A percentile compares a stretch with the other conserved stretches of the same genome.
Conservation (phyloP, 2,797 vertebrate species). For the Sciurus carolinensis region DNA sequence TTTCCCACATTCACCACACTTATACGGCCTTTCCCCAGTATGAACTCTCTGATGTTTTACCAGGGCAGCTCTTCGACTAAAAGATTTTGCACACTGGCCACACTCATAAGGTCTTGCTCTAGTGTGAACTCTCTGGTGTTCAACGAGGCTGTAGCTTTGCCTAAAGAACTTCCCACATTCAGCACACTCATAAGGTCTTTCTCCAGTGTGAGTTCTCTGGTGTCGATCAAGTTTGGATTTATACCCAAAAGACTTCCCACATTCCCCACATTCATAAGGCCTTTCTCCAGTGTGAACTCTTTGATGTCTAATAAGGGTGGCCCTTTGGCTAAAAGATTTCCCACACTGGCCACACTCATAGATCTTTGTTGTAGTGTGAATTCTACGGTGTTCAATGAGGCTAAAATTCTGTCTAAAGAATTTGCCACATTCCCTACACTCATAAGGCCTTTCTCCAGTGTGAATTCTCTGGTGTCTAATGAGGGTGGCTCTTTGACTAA, state of each 20-base stretch:
- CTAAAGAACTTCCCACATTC: slow-evolving; percentile 72
- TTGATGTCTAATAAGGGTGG: slow-evolving; percentile 62
- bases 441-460: slow-evolving; percentile 56
- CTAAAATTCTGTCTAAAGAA: slow-evolving; percentile 47
- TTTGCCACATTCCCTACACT: slow-evolving; percentile 35
- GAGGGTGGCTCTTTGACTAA: slow-evolving; percentile 62
- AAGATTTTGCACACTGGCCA: slow-evolving; percentile 57
- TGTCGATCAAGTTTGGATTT: slow-evolving; percentile 57
- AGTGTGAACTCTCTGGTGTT: slow-evolving; percentile 65
- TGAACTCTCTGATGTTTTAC: slow-evolving; percentile 74
- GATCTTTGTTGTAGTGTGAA: slow-evolving; percentile 46
- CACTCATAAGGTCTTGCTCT: slow-evolving; percentile 54
- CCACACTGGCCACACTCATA: slow-evolving; percentile 63
- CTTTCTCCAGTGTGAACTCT: slow-evolving; percentile 62
- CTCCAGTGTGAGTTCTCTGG: slow-evolving; percentile 54
- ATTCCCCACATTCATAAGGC: slow-evolving; percentile 31
- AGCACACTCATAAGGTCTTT: slow-evolving; percentile 66
- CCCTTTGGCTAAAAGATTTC: slow-evolving; percentile 67
- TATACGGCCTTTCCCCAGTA: slow-evolving; percentile 75
- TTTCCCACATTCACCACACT: slow-evolving; percentile 67
- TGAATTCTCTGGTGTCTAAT: slow-evolving; percentile 57
- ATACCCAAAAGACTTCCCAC: slow-evolving; percentile 67
- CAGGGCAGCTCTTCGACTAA: slow-evolving; percentile 59
- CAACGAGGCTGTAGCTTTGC: slow-evolving; percentile 59
- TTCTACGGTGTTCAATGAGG: slow-evolving; percentile 61